A percentile compares a stretch with the other conserved stretches of the same genome.
These are phyloP conservation scores for Drosophila asahinai DNA, from an alignment of 1,140 invertebrate genomes.

Conservation along the genomic window DNA sequence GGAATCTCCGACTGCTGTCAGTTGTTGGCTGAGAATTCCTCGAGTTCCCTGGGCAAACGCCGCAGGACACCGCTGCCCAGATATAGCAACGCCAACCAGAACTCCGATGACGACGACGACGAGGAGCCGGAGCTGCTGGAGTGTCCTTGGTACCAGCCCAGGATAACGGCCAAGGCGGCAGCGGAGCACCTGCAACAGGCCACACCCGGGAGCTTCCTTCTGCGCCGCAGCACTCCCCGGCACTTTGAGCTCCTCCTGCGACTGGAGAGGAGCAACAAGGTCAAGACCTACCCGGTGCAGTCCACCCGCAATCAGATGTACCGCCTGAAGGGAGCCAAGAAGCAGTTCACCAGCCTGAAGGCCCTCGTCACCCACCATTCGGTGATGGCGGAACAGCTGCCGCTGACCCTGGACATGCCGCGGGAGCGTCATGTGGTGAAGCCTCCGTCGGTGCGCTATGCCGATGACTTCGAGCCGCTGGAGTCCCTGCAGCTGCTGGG, in stretches of 20 bases:
- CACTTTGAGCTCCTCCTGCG: conserved; percentile 67
- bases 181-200: conserved; percentile 55
- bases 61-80: conserved; percentile 30
- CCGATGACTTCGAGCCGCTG: conserved; percentile 79
- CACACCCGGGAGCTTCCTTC: conserved; percentile 68
- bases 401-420: conserved; percentile 93
- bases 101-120: conserved; percentile 54
- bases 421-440: conserved; percentile 86
- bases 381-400: conserved; percentile 97
- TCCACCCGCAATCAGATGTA: conserved; percentile 67
- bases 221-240: conserved; percentile 69
- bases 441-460: conserved; percentile 62
- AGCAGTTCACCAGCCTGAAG: conserved; percentile 95
- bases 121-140: conserved; percentile 62
- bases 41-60: conserved; percentile 27
- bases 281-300: conserved; percentile 65
- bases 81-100: conserved; percentile 51
- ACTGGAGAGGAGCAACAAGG: conserved; percentile 57
- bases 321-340: conserved; percentile 93
- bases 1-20: conserved; percentile 79
- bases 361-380: conserved; percentile 97
- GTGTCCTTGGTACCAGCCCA: conserved; percentile 74
- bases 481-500: conserved; percentile 77
- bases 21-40: conserved; percentile 57
- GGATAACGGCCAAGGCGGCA: conserved; percentile 71